Percentiles rank a stretch among this genome's conserved stretches.
These are phyloP conservation scores for Trichonephila inaurata DNA, from an alignment of 1,140 invertebrate species.

Conservation along the genomic window DNA sequence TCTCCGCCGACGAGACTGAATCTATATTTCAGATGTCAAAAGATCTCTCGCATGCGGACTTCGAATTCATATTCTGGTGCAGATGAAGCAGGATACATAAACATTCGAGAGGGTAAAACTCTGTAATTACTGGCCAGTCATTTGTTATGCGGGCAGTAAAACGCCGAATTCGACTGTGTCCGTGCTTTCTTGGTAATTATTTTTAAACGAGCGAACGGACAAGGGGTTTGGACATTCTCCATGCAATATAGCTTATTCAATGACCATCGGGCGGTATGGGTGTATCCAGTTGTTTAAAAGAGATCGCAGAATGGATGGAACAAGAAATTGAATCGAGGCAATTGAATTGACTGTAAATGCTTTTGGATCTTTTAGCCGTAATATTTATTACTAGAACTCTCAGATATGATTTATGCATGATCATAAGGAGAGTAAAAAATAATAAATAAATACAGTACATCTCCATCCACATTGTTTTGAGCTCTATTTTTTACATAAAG, in stretches of 20 bases:
- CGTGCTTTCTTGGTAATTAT: conserved; percentile 14
- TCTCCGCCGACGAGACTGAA: conserved; percentile 44
- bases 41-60: conserved; percentile 36
- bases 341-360: no score
- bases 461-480: no score
- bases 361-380: no score
- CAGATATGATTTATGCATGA: no score
- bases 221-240: neutral
- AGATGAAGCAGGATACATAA: conserved; percentile 57
- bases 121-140: conserved; percentile 67
- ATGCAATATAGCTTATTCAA: neutral
- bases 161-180: neutral
- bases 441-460: no score
- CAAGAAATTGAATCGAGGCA: neutral
- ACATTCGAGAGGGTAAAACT: conserved; percentile 41
- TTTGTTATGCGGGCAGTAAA: conserved; percentile 68
- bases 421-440: no score
- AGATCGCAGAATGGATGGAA: neutral
- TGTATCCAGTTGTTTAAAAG: neutral
- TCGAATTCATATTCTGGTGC: conserved; percentile 22
- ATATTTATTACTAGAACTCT: no score
- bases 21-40: conserved; percentile 75
- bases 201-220: conserved; percentile 22
- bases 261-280: neutral
- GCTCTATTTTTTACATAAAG: no score